Conservation (phyloP, 1,140 invertebrate genomes). For the Pseudomyrmex cubaensis region DNA sequence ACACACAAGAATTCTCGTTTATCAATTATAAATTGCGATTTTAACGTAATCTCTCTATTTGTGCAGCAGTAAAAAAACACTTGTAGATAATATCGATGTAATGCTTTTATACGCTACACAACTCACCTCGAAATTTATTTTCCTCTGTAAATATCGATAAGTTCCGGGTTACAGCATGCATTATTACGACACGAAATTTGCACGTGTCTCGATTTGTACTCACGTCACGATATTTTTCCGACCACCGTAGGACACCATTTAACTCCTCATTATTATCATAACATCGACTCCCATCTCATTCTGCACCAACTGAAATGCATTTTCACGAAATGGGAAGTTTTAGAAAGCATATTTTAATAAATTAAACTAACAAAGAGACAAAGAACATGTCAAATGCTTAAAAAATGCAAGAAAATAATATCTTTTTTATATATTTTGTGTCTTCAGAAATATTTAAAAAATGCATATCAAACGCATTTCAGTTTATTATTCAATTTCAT, state of each 20-base stretch:
- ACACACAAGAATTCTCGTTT: conserved; percentile 1
- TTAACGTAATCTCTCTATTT: background rate
- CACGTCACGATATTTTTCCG: conserved; percentile 18
- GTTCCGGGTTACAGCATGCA: conserved; percentile 32
- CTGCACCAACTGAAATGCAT: conserved; percentile 10
- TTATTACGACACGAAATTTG: conserved; percentile 46
- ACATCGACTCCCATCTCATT: conserved; percentile 41
- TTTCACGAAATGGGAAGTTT: background rate
- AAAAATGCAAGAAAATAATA: no score
- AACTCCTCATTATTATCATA: conserved; percentile 44
- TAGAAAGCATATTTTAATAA: conserved; percentile 5
- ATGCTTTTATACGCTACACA: conserved; percentile 38
- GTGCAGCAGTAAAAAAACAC: background rate
- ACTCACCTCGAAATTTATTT: conserved; percentile 15
- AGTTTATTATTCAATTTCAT: conserved; percentile 26
- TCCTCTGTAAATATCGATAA: conserved; percentile 40
- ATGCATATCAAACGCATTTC: conserved; percentile 15
- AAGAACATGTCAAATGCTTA: background rate
- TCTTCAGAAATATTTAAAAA: background rate
- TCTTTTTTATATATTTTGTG: no score
- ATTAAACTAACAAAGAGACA: background rate
- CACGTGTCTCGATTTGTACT: conserved; percentile 53
- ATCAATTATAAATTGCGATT: conserved; percentile 14
- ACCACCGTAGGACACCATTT: conserved; percentile 39
- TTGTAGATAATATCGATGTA: conserved; percentile 36